Base-by-base conservation (phyloP, 2,888 invertebrate species). In the Parnassius apollo region DNA sequence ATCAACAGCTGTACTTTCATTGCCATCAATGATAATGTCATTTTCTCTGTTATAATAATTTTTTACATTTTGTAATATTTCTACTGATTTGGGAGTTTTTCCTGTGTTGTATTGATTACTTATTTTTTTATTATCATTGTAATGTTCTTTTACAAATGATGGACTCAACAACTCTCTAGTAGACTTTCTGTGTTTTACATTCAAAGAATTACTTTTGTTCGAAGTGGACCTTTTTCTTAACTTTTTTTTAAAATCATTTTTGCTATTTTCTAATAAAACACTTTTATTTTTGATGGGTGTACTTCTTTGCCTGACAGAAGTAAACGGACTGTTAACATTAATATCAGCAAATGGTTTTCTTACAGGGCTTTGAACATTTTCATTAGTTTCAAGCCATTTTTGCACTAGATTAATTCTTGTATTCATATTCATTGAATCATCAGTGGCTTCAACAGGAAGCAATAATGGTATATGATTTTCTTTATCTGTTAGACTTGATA, bases 311-410 rank as follows among this genome's bases (percentile, higher is more conserved):
- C n/a, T 62, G 9, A 18, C 55, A n/a, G 4, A 35, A 42, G 2
- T 49, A 45, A 58, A 46, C 55, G 75, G 69, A 50, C 71, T 68
- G 68, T 88, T 88, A 2, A 83, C 71, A 77, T 80, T 82, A 44
- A 91, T 69, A 69, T 88, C 85, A 63, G 79, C 67, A 66, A 91
- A 82, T 61, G 88, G 87, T 73, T 76, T 82, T 66, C 89, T 80
- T 52, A 69, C 54, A 48, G 75, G 57, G 58, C 69, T 72, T 8
- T 45, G 57, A 42, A 58, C 62, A 53, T 64, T 68, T 54, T 80
- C 74, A 76, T 75, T 81, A 57, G 77, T 77, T 53, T 79, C 76
- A 4, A 91, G 74, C 91, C 91, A 91, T 50, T 86, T 71, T 61
- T 83, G 74, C 10, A 91, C 86, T 76, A 81, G 80, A 53, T 70